Conservation (phyloP, 2,888 invertebrate genomes). For the Lampropteryx suffumata region DNA sequence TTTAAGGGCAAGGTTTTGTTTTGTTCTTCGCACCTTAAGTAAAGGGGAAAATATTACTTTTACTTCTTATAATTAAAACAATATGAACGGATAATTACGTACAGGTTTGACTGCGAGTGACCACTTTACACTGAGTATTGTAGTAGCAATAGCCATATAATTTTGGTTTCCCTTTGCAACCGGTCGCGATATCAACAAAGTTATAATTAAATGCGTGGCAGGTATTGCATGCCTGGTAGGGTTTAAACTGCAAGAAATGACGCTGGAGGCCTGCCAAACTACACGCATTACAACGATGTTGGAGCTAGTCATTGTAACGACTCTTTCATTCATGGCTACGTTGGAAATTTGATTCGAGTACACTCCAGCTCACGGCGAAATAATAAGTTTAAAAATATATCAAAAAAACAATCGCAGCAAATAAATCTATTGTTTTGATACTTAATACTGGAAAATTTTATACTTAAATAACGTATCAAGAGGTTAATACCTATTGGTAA, state of each 20-base stretch:
- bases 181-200: conserved; percentile 5
- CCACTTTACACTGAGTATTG: neutral
- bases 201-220: conserved; percentile 11
- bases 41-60: too few species aligned
- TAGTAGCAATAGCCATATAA: neutral
- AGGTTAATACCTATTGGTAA: conserved; percentile 10
- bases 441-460: conserved; percentile 7
- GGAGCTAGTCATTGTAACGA: conserved; percentile 7
- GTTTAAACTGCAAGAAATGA: conserved; percentile 16
- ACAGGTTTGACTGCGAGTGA: too few species aligned
- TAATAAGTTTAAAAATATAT: neutral
- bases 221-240: conserved; percentile 13
- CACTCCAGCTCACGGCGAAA: neutral
- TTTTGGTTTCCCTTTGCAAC: neutral
- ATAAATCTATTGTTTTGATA: neutral
- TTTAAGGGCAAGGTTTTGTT: too few species aligned
- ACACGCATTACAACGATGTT: conserved; percentile 9
- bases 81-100: too few species aligned
- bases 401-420: neutral
- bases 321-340: conserved; percentile 14
- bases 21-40: too few species aligned
- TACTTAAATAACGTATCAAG: conserved; percentile 3
- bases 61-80: too few species aligned
- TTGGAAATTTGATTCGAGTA: neutral
- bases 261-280: conserved; percentile 19